Evolutionary conservation across 2,888 invertebrate genomes (phyloP).

Genomic region (Oxyteleia sp.): DNA sequence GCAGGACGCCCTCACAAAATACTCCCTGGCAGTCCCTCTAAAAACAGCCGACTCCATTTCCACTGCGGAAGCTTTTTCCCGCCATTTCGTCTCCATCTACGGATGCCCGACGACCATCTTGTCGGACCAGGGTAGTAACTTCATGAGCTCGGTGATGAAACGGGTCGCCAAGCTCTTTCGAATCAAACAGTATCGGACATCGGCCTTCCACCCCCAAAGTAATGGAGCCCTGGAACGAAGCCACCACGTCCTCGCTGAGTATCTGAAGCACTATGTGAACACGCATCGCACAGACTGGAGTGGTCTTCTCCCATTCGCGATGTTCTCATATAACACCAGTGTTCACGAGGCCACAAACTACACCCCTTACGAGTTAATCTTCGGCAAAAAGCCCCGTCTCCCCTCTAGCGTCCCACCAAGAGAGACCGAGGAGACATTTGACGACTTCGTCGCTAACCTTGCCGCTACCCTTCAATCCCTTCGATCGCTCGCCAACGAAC

Average conservation of each 20-base stretch:
- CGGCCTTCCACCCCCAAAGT: slow-evolving; percentile 2
- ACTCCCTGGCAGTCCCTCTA: not conserved
- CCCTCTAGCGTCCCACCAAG: not conserved
- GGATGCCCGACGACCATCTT: slow-evolving; percentile 64
- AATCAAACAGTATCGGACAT: not conserved
- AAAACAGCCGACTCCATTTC: not conserved
- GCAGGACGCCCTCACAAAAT: not conserved
- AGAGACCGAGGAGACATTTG: not conserved
- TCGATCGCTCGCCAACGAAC: not conserved
- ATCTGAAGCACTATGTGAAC: slow-evolving; percentile 22
- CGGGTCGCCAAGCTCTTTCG: not conserved
- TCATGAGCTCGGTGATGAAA: slow-evolving; percentile 22
- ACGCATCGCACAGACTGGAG: slow-evolving; percentile 6
- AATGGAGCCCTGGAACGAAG: slow-evolving; percentile 39
- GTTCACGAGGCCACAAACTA: slow-evolving; percentile 30
- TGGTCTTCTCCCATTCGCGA: not conserved
- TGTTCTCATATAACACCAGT: slow-evolving; percentile 24
- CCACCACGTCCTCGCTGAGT: slow-evolving; percentile 34
- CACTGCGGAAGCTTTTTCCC: slow-evolving; percentile 66
- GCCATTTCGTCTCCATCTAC: slow-evolving; percentile 65
- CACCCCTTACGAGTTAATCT: slow-evolving; percentile 49
- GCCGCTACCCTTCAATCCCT: not conserved
- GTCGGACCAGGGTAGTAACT: slow-evolving; percentile 75
- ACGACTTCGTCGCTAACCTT: not conserved
- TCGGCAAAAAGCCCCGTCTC: not conserved